These are phyloP conservation scores for Ataeniobius toweri DNA, from an alignment of 2,797 vertebrate genomes.

Conservation along the genomic window DNA sequence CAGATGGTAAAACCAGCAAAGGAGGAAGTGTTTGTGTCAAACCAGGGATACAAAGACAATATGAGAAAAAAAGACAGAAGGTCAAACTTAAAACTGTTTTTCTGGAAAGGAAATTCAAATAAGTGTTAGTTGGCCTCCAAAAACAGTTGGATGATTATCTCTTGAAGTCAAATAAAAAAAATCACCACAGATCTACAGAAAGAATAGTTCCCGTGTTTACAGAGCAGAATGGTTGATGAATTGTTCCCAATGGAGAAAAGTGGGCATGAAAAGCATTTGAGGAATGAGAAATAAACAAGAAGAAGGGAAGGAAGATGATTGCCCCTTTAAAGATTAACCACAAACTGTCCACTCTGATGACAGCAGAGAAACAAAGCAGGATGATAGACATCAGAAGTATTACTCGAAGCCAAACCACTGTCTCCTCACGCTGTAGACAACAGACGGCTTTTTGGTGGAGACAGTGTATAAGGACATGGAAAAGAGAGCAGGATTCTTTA, in stretches of 20 bases:
- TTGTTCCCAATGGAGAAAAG: slow-evolving; percentile 14
- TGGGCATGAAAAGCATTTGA: slow-evolving; percentile 14
- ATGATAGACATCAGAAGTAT: slow-evolving; percentile 40
- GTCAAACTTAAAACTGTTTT: slow-evolving; percentile 4
- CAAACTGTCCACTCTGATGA: slow-evolving; percentile 35
- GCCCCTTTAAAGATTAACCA: slow-evolving; percentile 22
- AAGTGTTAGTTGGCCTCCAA: not conserved
- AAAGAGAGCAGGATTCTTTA: not conserved
- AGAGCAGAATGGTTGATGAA: slow-evolving; percentile 2
- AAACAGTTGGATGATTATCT: not conserved
- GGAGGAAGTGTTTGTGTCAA: slow-evolving; percentile 23
- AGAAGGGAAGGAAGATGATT: slow-evolving; percentile 6
- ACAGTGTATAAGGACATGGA: not conserved
- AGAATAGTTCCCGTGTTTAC: slow-evolving; percentile 3
- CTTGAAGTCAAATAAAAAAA: slow-evolving; percentile 8
- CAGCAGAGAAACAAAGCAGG: slow-evolving; percentile 35
- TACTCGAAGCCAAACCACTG: slow-evolving; percentile 63
- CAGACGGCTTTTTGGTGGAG: slow-evolving; percentile 36
- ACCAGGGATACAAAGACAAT: not conserved
- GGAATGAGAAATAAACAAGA: slow-evolving; percentile 18
- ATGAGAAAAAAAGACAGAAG: not conserved
- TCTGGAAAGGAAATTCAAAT: not conserved
- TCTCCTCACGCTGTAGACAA: slow-evolving; percentile 51
- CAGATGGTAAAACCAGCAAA: slow-evolving; percentile 37
- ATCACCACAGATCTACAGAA: slow-evolving; percentile 1